Conservation (phyloP, 2,113 vertebrate species). For the Barbus barbus region DNA sequence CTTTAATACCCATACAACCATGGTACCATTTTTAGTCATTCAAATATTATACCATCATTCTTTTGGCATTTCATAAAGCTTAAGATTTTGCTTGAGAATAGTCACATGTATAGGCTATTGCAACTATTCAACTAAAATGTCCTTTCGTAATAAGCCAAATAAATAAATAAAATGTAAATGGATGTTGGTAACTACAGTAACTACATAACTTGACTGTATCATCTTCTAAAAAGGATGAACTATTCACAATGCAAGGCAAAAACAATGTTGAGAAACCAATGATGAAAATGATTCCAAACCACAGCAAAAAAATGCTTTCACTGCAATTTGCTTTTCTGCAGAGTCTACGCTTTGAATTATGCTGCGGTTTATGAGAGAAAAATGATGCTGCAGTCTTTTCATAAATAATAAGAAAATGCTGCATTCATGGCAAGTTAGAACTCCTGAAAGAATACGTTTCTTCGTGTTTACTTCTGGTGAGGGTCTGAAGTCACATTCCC, state of each 20-base stretch:
- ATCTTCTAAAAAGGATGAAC: slow-evolving; percentile 26
- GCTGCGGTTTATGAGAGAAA: slow-evolving; percentile 34
- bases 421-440: slow-evolving; percentile 3
- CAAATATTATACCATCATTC: no score
- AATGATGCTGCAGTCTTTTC: slow-evolving; percentile 43
- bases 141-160: not conserved
- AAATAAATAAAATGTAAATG: slow-evolving; percentile 34
- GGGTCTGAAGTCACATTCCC: not conserved
- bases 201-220: slow-evolving; percentile 26
- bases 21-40: no score
- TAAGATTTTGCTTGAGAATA: not conserved
- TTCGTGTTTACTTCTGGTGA: slow-evolving; percentile 1
- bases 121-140: not conserved
- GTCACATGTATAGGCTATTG: not conserved
- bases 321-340: slow-evolving; percentile 58
- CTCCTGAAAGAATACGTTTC: slow-evolving; percentile 30
- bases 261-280: slow-evolving; percentile 1
- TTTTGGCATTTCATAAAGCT: no score
- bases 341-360: slow-evolving; percentile 53
- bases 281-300: slow-evolving; percentile 50
- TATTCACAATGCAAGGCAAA: slow-evolving; percentile 39
- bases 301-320: slow-evolving; percentile 63
- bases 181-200: slow-evolving; percentile 29
- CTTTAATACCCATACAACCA: no score
- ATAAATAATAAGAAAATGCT: slow-evolving; percentile 53